These are phyloP conservation scores for Turritopsis rubra DNA, from an alignment of 30 jellyfish, hydroid and myxozoan species.

Conservation along the genomic window DNA sequence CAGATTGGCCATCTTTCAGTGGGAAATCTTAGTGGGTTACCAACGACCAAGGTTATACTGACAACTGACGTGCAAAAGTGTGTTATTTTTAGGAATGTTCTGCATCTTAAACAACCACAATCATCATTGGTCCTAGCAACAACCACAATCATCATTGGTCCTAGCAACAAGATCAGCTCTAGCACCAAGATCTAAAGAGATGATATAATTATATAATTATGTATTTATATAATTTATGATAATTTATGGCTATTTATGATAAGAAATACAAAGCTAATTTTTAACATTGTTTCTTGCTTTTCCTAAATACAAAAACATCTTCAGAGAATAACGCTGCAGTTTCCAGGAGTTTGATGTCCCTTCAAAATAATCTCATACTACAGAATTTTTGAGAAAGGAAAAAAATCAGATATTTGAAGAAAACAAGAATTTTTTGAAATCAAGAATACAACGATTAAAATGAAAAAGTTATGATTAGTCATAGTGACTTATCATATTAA, in stretches of 20 bases:
- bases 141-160: no score
- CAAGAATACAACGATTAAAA: no score
- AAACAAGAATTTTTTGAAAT: no score
- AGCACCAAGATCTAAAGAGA: background rate
- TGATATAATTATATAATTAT: no score
- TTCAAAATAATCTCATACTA: no score
- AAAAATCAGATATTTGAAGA: no score
- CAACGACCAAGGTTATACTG: background rate
- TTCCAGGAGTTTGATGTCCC: no score
- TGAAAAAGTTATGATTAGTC: no score
- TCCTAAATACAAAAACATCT: background rate
- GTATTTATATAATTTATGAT: no score
- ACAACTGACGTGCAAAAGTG: background rate
- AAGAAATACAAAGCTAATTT: background rate
- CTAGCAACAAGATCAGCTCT: background rate
- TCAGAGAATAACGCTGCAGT: background rate
- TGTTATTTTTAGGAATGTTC: background rate
- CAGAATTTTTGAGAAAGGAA: no score
- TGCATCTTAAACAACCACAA: background rate
- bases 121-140: background rate
- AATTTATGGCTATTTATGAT: background rate
- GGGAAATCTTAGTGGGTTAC: background rate
- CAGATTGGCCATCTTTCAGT: background rate
- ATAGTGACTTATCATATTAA: no score
- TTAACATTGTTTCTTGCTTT: background rate